Evolutionary conservation across 1,140 invertebrate genomes (phyloP), one percentile per base, ranked within the genome.

Genomic region (Ectropis grisescens): DNA sequence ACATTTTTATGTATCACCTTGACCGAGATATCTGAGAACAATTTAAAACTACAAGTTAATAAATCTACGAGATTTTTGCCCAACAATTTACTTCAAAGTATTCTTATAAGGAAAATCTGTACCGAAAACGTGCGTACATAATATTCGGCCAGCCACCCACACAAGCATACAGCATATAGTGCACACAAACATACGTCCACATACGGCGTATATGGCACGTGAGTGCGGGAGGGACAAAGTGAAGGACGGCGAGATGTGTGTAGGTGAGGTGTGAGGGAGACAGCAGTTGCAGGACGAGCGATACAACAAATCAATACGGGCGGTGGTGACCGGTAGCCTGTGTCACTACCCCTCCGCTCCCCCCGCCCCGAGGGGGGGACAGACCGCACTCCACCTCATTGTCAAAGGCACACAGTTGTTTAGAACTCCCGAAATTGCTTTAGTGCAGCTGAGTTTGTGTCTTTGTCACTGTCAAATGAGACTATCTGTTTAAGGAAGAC

Each of bases 301-400:
- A 80, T 80, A 80, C 71, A 80, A 80, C 75, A 76, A 80, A 80
- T 80, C 75, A 80, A 80, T 80, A 80, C 75, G 71, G 74, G 74
- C 75, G 71, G 71, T 72, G 71, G 71, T 80, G 75, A 80, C 75
- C 75, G 75, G 75, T 80, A 80, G 71, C 75, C 75, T 75, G 71
- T 80, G 74, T 79, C 71, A 74, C 71, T 62, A 56, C 71, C 66
- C 59, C 50, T 46, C 44, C 28, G 16, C 59, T 31, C 28, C 49
- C 30, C 33, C 28, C 16, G 33, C 35, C 37, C 30, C 51, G 48
- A 28, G 24, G 49, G 37, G 36, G 51, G 44, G 56, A 34, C 55
- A 59, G 62, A 72, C 69, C 71, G 67, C 75, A 72, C 70, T 58
- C 67, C 66, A 62, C 68, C 69, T 75, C 69, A 79, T 79, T 80